Conservation (phyloP, 1,140 invertebrate species). For the Meteorus sp. region DNA sequence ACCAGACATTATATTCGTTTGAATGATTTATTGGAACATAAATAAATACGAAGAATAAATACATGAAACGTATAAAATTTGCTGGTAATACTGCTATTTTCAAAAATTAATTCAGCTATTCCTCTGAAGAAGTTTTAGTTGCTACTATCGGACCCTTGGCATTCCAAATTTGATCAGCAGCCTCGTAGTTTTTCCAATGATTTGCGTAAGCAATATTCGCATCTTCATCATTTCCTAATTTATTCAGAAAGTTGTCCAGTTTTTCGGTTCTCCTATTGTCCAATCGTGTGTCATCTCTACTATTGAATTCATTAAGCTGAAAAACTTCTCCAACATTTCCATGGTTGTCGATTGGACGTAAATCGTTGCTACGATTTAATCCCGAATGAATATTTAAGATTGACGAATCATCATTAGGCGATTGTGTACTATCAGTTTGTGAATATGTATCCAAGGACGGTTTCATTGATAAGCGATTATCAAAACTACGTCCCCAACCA, state of each 20-base stretch:
- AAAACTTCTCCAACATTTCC: slow-evolving; percentile 14
- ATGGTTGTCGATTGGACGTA: too few species aligned
- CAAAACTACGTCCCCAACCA: slow-evolving; percentile 53
- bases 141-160: slow-evolving; percentile 15
- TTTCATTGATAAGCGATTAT: slow-evolving; percentile 31
- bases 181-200: slow-evolving; percentile 28
- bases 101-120: too few species aligned
- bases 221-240: background rate
- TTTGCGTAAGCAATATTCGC: slow-evolving; percentile 10
- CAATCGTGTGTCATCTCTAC: too few species aligned
- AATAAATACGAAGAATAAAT: too few species aligned
- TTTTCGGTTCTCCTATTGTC: background rate
- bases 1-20: too few species aligned
- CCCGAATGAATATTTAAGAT: slow-evolving; percentile 8
- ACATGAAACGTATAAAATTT: too few species aligned
- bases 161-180: slow-evolving; percentile 20
- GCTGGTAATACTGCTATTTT: too few species aligned
- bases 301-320: too few species aligned
- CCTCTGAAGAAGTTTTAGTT: too few species aligned
- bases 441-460: background rate
- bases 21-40: too few species aligned
- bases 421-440: background rate
- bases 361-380: slow-evolving; percentile 3
- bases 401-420: background rate
- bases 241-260: slow-evolving; percentile 1